Evolutionary conservation across 2,888 invertebrate species (phyloP), one percentile per base, ranked within the genome.

Genomic region (Netelia melanura): DNA sequence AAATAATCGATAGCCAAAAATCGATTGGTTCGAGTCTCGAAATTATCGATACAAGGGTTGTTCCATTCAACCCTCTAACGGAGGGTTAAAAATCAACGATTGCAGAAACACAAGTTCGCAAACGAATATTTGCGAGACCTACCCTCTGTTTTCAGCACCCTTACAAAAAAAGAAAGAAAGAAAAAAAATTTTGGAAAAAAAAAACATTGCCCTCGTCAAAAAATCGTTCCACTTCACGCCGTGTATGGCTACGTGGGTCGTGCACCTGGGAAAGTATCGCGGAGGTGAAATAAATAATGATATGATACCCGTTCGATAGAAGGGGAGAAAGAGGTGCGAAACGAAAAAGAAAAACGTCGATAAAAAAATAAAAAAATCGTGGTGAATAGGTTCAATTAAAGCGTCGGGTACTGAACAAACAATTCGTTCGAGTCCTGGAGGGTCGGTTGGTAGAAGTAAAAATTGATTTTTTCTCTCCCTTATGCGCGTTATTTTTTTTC

Each of bases 301-400:
- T 23, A 67, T 21, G 11, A 23, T 56, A 48, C 38, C 38, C 38
- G 38, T 38, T 38, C 38, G 38, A 38, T 38, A 38, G 6, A 38
- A 38, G 38, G 38, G 38, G 38, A 38, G 38, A 38, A 38, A 6
- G 38, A 38, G 3, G 38, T 38, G 38, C 38, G 38, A 38, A 38
- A 38, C 6, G 38, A 38, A 38, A 38, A 38, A 38, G 38, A 38
- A 38, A 38, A 38, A 54, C 54, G n/a, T n/a, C 14, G 17, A 56
- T 11, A 65, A 11, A 21, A 21, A 21, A 21, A 21, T 0, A 58
- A 64, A 14, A 54, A 21, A 6, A 79, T 11, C 21, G 23, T 1
- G 25, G 68, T 70, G 58, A 83, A 83, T 83, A 62, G 83, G 30
- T 62, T 79, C 61, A 74, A 79, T 83, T 83, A 74, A 74, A 79